These are phyloP conservation scores for Geotrupes spiniger DNA, from an alignment of 2,888 invertebrate species.

Conservation along the genomic window DNA sequence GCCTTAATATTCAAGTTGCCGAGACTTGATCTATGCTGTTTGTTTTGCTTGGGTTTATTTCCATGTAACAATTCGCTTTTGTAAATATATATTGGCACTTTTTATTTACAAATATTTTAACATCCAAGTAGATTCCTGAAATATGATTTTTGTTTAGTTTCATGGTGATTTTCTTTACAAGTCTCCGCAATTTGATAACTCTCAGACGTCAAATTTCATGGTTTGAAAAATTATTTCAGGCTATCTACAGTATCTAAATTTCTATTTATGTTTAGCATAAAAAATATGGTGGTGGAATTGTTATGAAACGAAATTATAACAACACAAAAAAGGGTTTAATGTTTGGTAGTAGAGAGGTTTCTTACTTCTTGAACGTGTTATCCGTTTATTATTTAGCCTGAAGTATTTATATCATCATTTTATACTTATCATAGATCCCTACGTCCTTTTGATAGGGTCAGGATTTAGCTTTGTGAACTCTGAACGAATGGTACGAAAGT, in stretches of 20 bases:
- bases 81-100: neutral
- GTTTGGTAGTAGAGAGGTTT: slow-evolving; percentile 46
- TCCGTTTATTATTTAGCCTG: slow-evolving; percentile 37
- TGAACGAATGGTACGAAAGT: slow-evolving; percentile 34
- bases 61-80: neutral
- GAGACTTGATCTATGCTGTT: slow-evolving; percentile 4
- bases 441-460: slow-evolving; percentile 37
- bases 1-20: slow-evolving; percentile 4
- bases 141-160: neutral
- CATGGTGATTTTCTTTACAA: slow-evolving; percentile 1
- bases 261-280: slow-evolving; percentile 11
- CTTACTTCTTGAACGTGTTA: slow-evolving; percentile 31
- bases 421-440: slow-evolving; percentile 40
- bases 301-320: neutral
- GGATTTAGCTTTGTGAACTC: slow-evolving; percentile 26
- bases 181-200: slow-evolving; percentile 5
- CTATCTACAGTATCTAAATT: slow-evolving; percentile 24
- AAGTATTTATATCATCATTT: slow-evolving; percentile 40
- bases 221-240: slow-evolving; percentile 32
- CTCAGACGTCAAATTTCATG: neutral
- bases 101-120: no score
- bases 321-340: slow-evolving; percentile 7
- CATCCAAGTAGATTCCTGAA: slow-evolving; percentile 2
- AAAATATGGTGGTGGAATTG: slow-evolving; percentile 19
- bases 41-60: slow-evolving; percentile 4